Evolutionary conservation across 2,113 vertebrate genomes (phyloP).

Genomic region (Isurus oxyrinchus): DNA sequence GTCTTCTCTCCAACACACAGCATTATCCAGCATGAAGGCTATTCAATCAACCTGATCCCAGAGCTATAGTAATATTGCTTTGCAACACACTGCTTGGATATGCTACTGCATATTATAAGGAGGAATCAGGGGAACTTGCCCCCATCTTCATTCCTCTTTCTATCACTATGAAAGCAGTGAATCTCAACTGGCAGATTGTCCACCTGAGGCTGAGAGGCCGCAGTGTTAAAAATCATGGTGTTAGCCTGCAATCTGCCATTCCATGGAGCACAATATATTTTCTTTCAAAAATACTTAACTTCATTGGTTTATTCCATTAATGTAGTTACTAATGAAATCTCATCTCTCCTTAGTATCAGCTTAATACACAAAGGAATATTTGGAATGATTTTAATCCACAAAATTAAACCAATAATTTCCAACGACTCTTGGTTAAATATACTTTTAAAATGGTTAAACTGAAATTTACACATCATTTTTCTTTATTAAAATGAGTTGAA

Average conservation of each 20-base stretch:
- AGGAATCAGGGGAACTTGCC: background rate
- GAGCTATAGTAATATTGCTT: background rate
- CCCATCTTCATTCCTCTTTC: background rate
- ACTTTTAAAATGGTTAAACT: background rate
- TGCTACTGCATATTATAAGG: background rate
- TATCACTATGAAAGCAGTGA: background rate
- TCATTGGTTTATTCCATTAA: background rate
- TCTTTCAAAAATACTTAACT: background rate
- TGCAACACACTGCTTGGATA: background rate
- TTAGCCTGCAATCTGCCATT: background rate
- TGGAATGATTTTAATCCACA: background rate
- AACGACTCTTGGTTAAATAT: background rate
- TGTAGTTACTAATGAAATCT: background rate
- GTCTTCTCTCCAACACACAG: background rate
- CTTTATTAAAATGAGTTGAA: background rate
- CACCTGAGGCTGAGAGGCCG: background rate
- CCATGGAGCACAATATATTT: background rate
- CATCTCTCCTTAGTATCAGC: background rate
- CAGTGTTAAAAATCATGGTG: background rate
- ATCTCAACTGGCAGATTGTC: background rate
- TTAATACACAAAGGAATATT: background rate
- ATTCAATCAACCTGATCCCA: background rate
- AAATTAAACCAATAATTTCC: background rate
- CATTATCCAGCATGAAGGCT: background rate
- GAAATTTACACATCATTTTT: background rate